phyloP scores from a whole-genome alignment of 2,113 vertebrate genomes.

The Anseranas semipalmata region DNA sequence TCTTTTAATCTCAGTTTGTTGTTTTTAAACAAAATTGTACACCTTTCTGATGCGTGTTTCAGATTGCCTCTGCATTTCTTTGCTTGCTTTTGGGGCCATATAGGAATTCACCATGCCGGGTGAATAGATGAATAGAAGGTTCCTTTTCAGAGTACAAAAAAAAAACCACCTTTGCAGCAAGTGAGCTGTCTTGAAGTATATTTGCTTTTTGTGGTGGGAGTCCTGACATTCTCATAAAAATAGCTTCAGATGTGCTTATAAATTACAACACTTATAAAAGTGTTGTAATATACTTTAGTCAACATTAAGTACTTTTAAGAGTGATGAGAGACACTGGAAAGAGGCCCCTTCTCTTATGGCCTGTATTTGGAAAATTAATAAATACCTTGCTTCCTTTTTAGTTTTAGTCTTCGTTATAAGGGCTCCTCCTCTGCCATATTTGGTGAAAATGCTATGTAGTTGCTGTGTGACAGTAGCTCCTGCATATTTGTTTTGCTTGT shows the following conservation, averaged over 20 bases:
- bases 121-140: not conserved
- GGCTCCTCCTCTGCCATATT: not conserved
- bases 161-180: not conserved
- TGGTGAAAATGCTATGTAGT: not conserved
- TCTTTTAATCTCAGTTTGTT: not conserved
- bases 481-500: not conserved
- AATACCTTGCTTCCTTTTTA: not conserved
- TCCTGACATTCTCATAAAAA: not conserved
- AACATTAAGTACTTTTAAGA: not conserved
- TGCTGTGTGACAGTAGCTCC: not conserved
- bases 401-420: not conserved
- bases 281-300: not conserved
- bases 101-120: not conserved
- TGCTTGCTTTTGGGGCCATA: not conserved
- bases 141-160: not conserved
- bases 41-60: not conserved
- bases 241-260: not conserved
- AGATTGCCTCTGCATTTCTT: not conserved
- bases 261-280: too few species aligned
- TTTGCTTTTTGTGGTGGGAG: not conserved
- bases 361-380: not conserved
- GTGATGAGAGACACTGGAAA: not conserved
- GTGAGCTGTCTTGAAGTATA: not conserved
- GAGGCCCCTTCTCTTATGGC: not conserved
- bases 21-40: not conserved